Conservation (phyloP, 2,113 vertebrate species). For the Noctilio leporinus region DNA sequence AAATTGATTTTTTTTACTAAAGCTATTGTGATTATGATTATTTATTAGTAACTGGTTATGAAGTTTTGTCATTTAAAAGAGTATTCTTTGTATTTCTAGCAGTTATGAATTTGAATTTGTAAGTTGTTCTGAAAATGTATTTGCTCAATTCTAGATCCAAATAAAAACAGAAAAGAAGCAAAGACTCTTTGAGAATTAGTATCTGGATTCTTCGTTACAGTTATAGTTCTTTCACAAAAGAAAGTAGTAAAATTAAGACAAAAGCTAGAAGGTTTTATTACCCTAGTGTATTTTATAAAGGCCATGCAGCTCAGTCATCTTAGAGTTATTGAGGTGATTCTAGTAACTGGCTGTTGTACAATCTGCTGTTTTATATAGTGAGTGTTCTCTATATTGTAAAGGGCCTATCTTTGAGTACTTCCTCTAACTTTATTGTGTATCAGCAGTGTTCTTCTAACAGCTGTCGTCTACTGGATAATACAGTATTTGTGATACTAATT, state of each 20-base stretch:
- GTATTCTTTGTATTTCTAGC: constrained; percentile 61
- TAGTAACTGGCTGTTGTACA: neutral
- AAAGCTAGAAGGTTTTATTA: constrained; percentile 24
- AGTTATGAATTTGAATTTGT: constrained; percentile 64
- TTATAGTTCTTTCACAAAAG: constrained; percentile 38
- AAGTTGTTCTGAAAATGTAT: constrained; percentile 63
- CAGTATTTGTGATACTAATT: neutral
- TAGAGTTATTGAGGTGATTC: neutral
- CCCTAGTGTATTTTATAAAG: constrained; percentile 10
- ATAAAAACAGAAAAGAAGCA: constrained; percentile 72
- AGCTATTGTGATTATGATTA: constrained; percentile 51
- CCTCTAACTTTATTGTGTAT: neutral
- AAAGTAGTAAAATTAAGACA: constrained; percentile 32
- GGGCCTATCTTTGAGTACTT: neutral
- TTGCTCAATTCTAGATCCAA: constrained; percentile 66
- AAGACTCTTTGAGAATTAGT: constrained; percentile 66
- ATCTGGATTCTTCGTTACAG: constrained; percentile 54
- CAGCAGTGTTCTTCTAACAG: neutral
- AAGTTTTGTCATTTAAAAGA: constrained; percentile 60
- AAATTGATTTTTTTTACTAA: constrained; percentile 28
- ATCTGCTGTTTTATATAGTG: neutral
- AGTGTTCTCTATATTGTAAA: neutral
- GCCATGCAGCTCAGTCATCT: constrained; percentile 31
- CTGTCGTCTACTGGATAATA: neutral
- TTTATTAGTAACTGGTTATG: constrained; percentile 70